Conservation (phyloP, 2,888 invertebrate genomes). For the Lepas anatifera region DNA sequence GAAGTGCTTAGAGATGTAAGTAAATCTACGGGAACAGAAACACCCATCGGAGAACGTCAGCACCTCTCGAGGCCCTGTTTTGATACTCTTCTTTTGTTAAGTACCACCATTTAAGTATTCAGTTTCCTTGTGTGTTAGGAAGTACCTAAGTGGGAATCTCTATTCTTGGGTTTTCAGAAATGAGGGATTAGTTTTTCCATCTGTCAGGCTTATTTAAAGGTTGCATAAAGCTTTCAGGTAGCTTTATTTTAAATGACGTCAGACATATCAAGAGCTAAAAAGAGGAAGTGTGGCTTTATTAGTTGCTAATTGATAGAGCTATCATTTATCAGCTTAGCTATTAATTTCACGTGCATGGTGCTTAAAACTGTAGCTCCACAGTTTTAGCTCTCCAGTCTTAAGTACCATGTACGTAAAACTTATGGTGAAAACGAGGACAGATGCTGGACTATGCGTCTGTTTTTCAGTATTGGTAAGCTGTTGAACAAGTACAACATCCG, state of each 20-base stretch:
- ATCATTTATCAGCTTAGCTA: not conserved
- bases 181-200: slow-evolving; percentile 10
- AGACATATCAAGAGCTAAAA: too few species aligned
- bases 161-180: too few species aligned
- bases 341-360: not conserved
- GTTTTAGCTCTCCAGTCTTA: not conserved
- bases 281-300: too few species aligned
- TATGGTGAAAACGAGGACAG: too few species aligned
- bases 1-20: not conserved
- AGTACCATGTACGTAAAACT: not conserved
- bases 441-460: not conserved
- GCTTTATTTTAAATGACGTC: not conserved
- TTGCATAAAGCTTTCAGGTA: slow-evolving; percentile 7
- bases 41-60: too few species aligned
- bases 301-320: not conserved
- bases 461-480: slow-evolving; percentile 18
- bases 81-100: not conserved
- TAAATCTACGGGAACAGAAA: too few species aligned
- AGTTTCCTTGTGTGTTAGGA: not conserved
- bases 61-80: too few species aligned
- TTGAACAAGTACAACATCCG: slow-evolving; percentile 22
- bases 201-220: too few species aligned
- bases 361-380: not conserved
- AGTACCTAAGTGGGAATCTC: not conserved
- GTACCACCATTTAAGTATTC: not conserved